Base-by-base conservation (phyloP, 2,888 invertebrate species). In the Sinodicranocentrus sp. region DNA sequence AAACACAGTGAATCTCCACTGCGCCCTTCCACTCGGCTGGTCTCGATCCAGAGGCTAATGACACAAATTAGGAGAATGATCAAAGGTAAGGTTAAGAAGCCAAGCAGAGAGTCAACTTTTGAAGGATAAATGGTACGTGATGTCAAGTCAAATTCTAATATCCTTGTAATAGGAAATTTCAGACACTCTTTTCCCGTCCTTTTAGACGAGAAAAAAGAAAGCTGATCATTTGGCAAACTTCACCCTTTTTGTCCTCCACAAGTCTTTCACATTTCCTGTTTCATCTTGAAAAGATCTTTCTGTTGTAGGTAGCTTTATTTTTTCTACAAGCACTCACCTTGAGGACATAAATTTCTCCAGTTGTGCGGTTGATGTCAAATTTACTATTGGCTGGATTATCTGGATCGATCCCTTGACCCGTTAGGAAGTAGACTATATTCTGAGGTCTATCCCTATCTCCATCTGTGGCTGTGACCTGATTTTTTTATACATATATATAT, bases 1-100 rank as follows among this genome's bases (percentile, higher is more conserved):
- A 91, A 97, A 97, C 10, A 98, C 97, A 1, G 97, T 97, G 91
- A 98, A 98, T 88, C 97, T 93, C 97, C 97, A 98, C 90, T 97
- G 97, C 0, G 98, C 97, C 86, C 98, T 93, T 33, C 99, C 99
- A 90, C 96, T 96, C 0, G 99, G 98, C 90, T 98, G 97, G 93
- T 99, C 99, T 88, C 98, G 94, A 92, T 99, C 98, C 90, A 99
- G 92, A 43, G 97, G 97, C 96, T 76, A 79, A 77, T 63, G 68
- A 82, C 54, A 61, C 3, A 52, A 21, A 65, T 48, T 65, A 63
- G 25, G 33, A 17, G 59, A 48, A 48, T n/a, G 10, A 48, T 48
- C 48, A 48, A 48, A 33, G n/a, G n/a, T n/a, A 15, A 48, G 13
- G 6, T 39, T 39, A 39, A 8, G 5, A 13, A 5, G 39, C 39